A percentile compares a stretch with the other conserved stretches of the same genome.
Evolutionary conservation across 1,140 invertebrate species (phyloP).

Genomic region (Drosophila nannoptera): DNA sequence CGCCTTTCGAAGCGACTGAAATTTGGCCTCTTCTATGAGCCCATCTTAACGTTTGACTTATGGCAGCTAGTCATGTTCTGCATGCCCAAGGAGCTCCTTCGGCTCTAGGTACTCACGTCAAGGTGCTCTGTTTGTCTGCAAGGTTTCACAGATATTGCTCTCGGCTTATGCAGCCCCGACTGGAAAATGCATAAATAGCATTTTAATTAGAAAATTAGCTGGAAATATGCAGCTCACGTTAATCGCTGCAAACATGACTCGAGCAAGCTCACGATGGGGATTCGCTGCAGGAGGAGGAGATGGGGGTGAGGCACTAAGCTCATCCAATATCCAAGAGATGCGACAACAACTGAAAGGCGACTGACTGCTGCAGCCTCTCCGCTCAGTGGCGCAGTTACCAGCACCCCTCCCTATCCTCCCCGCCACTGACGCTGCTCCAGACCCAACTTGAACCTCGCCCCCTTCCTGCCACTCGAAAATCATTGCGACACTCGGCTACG

Average conservation of each 20-base stretch:
- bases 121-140: constrained; percentile 1
- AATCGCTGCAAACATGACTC: constrained; percentile 61
- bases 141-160: constrained; percentile 21
- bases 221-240: constrained; percentile 78
- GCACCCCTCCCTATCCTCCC: background rate
- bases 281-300: constrained; percentile 3
- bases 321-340: constrained; percentile 75
- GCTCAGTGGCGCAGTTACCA: constrained; percentile 6
- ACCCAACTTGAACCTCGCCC: background rate
- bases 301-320: constrained; percentile 23
- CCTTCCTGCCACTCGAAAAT: constrained; percentile 63
- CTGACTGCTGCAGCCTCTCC: constrained; percentile 32
- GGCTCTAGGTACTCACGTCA: background rate
- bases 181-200: constrained; percentile 78
- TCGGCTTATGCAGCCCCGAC: constrained; percentile 59
- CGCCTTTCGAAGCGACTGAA: too few species aligned
- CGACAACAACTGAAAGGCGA: constrained; percentile 61
- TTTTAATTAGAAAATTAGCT: constrained; percentile 79
- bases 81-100: constrained; percentile 5
- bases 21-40: background rate
- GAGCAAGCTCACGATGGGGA: constrained; percentile 15
- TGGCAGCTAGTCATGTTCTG: background rate
- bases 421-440: background rate
- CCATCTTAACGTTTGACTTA: constrained; percentile 1
- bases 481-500: constrained; percentile 53